These are phyloP conservation scores for Endotricha flammealis DNA, from an alignment of 2,888 invertebrate species.

Conservation along the genomic window DNA sequence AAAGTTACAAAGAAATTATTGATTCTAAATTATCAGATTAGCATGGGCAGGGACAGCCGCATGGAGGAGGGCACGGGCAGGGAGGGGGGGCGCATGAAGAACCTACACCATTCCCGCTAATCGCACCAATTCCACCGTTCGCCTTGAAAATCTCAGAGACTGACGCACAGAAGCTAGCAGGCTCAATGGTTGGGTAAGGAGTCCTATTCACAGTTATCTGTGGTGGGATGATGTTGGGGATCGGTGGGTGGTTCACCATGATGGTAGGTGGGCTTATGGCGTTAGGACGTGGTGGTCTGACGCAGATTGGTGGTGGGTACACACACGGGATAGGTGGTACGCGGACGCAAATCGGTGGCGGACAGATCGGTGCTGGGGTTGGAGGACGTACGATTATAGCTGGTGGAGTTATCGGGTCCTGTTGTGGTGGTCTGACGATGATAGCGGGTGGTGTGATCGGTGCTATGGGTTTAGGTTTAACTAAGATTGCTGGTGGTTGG, in stretches of 20 bases:
- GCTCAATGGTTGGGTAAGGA: conserved; percentile 36
- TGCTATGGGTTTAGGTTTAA: conserved; percentile 34
- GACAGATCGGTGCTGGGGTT: conserved; percentile 31
- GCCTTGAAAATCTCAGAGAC: background rate
- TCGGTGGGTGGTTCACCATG: conserved; percentile 29
- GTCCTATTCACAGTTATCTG: conserved; percentile 38
- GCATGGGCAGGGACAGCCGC: conserved; percentile 6
- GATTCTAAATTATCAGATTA: too few species aligned
- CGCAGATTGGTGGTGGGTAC: conserved; percentile 38
- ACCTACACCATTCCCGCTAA: too few species aligned
- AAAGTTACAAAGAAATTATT: too few species aligned
- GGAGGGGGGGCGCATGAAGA: conserved; percentile 10
- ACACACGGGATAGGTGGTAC: conserved; percentile 36
- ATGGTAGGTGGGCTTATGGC: conserved; percentile 33
- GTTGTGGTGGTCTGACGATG: conserved; percentile 34
- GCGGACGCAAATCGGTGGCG: conserved; percentile 41
- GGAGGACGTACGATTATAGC: conserved; percentile 40
- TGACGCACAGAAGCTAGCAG: conserved; percentile 37
- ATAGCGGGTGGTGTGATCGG: conserved; percentile 42
- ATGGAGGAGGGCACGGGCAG: conserved; percentile 7
- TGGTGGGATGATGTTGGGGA: conserved; percentile 24
- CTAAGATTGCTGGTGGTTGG: conserved; percentile 54
- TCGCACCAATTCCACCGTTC: too few species aligned
- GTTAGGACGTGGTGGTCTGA: conserved; percentile 36
- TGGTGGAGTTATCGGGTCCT: conserved; percentile 36